Evolutionary conservation across 2,888 invertebrate genomes (phyloP), one percentile per base, ranked within the genome.

Genomic region (Xanthostigma xanthostigma): DNA sequence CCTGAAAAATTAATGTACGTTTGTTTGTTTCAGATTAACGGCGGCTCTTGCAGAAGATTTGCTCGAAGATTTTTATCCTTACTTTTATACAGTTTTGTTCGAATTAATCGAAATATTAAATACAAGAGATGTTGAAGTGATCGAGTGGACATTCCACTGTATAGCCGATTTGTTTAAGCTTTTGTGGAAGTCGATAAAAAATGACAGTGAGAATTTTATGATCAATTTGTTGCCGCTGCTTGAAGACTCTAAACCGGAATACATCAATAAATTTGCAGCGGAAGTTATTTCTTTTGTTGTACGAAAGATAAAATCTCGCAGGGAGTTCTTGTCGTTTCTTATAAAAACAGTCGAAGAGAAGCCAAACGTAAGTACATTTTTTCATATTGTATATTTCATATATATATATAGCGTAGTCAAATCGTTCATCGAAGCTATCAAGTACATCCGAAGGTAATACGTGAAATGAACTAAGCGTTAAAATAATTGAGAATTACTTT

Each of bases 201-300:
- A 82, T 57, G 85, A 93, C 62, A 77, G 93, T 43, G 74, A 78
- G 43, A 70, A 74, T 11, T 79, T 92, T 0, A 78, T 89, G 53
- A 76, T 77, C 54, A 72, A 77, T 43, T 73, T 89, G 9, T 63
- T 88, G 36, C 88, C 90, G 0, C 67, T 95, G 6, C 65, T 95
- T 37, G 82, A 84, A 56, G 81, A 82, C 46, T 70, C 72, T n/a
- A 80, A 82, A 58, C 87, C 89, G 27, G 78, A 79, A 52, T 91
- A 93, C 62, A 81, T 96, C 17, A 84, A 87, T 56, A 85, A 85
- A 60, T 97, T 96, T 76, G 93, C 95, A 5, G 91, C 93, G 0
- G 94, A 96, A 68, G 89, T 93, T 66, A 95, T 96, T 73, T 87
- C 95, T 1, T 96, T 92, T 72, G 84, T 97, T 2, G 86, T 92